Evolutionary conservation across 2,888 invertebrate genomes (phyloP).

Genomic region (Steinernema scapterisci): DNA sequence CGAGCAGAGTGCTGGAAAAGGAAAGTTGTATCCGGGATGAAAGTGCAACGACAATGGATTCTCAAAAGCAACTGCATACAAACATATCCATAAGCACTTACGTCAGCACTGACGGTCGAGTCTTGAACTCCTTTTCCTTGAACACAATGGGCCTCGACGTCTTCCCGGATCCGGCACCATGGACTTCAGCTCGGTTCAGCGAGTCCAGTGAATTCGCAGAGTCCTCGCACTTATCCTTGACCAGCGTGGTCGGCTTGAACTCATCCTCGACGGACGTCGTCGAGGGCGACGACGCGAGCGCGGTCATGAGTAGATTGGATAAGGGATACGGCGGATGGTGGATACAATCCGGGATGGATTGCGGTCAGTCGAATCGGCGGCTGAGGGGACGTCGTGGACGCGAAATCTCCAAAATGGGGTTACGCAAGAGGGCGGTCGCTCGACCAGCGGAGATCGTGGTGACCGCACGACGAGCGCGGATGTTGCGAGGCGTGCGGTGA

Average conservation of each 20-base stretch:
- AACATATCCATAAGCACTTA: conserved; percentile 37
- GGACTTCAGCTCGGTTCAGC: background rate
- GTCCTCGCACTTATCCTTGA: conserved; percentile 13
- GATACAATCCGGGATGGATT: background rate
- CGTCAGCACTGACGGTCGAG: conserved; percentile 54
- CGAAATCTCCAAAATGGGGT: conserved; percentile 25
- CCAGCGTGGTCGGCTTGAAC: conserved; percentile 4
- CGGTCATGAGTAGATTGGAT: background rate
- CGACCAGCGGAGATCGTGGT: background rate
- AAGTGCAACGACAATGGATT: background rate
- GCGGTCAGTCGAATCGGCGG: conserved; percentile 3
- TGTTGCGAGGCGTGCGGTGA: conserved; percentile 24
- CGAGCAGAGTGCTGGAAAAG: conserved; percentile 35
- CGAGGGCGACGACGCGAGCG: background rate
- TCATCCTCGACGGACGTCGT: background rate
- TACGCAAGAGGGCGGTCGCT: conserved; percentile 15
- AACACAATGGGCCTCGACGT: conserved; percentile 39
- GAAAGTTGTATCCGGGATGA: background rate
- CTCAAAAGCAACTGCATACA: background rate
- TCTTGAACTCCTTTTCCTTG: conserved; percentile 54
- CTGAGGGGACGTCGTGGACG: background rate
- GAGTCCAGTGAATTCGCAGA: background rate
- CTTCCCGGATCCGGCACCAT: background rate
- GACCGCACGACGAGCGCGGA: conserved; percentile 8
- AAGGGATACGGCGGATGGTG: background rate